Conservation (phyloP, 2,888 invertebrate genomes). For the Dryocosmus kuriphilus region DNA sequence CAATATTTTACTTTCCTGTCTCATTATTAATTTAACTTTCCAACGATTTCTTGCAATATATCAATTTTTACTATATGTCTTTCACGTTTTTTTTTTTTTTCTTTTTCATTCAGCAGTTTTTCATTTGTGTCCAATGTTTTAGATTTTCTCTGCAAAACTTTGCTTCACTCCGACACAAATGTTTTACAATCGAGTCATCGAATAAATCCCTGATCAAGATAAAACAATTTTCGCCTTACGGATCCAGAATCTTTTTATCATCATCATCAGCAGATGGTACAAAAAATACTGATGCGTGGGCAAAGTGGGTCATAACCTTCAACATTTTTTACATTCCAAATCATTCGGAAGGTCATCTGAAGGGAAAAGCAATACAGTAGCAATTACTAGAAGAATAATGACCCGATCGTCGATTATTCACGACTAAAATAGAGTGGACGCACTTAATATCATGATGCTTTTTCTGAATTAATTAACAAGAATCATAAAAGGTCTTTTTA, state of each 20-base stretch:
- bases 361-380: slow-evolving; percentile 8
- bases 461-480: background rate
- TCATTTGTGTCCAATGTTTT: too few species aligned
- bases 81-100: too few species aligned
- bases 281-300: background rate
- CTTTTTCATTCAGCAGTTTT: too few species aligned
- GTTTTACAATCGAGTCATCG: too few species aligned
- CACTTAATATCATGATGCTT: background rate
- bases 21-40: too few species aligned
- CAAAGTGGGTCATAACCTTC: slow-evolving; percentile 23
- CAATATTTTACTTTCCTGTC: too few species aligned
- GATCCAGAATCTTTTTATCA: background rate
- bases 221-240: background rate
- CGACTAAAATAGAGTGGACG: background rate
- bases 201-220: background rate
- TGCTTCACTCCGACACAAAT: too few species aligned
- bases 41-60: too few species aligned
- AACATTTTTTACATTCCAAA: slow-evolving; percentile 30
- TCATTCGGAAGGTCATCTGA: slow-evolving; percentile 3
- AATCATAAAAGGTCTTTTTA: background rate
- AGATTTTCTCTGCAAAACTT: too few species aligned
- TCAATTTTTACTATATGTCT: too few species aligned
- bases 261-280: background rate
- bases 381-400: slow-evolving; percentile 15
- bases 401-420: background rate